Evolutionary conservation across 2,888 invertebrate species (phyloP), one percentile per base, ranked within the genome.

Genomic region (Drosophila mulleri): DNA sequence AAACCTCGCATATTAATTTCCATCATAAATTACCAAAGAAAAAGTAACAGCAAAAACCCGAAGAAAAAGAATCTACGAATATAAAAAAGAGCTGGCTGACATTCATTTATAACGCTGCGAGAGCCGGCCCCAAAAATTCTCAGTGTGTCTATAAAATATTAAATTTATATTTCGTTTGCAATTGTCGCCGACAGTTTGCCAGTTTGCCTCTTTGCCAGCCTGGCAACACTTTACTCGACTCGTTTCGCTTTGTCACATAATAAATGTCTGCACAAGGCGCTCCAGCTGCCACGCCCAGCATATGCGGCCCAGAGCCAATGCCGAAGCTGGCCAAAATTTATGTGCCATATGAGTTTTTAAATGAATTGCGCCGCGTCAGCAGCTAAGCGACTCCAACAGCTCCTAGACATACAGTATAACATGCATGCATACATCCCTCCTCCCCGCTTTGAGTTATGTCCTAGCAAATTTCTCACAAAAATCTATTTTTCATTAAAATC

Each of bases 161-260:
- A 85, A 85, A 85, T 89, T 87, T 89, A 88, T 86, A 89, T 86
- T 80, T 86, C 88, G 89, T 78, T 80, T 88, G 86, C 88, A 86
- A 86, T 86, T 89, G 86, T 80, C 90, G 86, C 64, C 82, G 71
- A 73, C 83, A 83, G 73, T 32, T 50, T 14, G 72, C 63, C 66
- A 65, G 64, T 29, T 48, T 68, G 72, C 63, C 62, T 67, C 61
- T 26, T 62, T 52, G 71, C 66, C 64, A 63, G 64, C 12, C 67
- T 54, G 57, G 60, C 57, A 62, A 64, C 72, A 72, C 56, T 71
- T 63, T 60, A n/a, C n/a, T n/a, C n/a, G n/a, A n/a, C 50, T 61
- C 53, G 47, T 44, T 52, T 64, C 64, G 74, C 69, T 68, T 83
- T 72, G 69, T 81, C 74, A 84, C 52, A 78, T 84, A 80, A 84